Evolutionary conservation across 2,113 vertebrate species (phyloP).

Genomic region (Gnathonemus echidnorhynchus): DNA sequence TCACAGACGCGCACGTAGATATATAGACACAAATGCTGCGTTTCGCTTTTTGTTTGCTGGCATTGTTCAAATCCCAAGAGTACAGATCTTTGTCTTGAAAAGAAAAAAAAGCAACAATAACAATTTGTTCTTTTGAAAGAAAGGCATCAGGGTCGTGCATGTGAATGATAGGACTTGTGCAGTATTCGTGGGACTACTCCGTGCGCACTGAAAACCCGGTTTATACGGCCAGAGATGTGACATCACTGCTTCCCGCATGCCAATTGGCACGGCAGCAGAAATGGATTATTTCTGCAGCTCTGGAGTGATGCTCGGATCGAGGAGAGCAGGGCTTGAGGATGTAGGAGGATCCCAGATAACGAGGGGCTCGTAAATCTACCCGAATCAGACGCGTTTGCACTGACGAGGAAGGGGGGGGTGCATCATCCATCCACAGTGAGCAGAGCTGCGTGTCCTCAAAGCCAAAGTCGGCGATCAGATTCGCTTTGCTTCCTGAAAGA

Average conservation of each 20-base stretch:
- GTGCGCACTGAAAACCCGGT: slow-evolving; percentile 41
- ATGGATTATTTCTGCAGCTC: slow-evolving; percentile 49
- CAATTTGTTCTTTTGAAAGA: slow-evolving; percentile 7
- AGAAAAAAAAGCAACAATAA: slow-evolving; percentile 1
- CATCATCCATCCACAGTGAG: slow-evolving; percentile 39
- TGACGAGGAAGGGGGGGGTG: slow-evolving; percentile 43
- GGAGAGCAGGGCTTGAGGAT: slow-evolving; percentile 48
- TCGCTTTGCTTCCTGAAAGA: slow-evolving; percentile 55
- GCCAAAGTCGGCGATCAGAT: slow-evolving; percentile 48
- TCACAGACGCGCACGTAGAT: background rate
- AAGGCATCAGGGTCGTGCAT: background rate
- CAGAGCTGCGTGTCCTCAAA: slow-evolving; percentile 44
- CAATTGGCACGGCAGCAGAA: slow-evolving; percentile 56
- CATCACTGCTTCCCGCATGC: slow-evolving; percentile 54
- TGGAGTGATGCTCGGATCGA: slow-evolving; percentile 64
- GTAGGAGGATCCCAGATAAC: background rate
- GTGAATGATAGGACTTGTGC: background rate
- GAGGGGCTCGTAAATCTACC: slow-evolving; percentile 39
- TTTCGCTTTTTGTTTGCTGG: background rate
- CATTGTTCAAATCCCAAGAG: slow-evolving; percentile 1
- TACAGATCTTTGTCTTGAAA: background rate
- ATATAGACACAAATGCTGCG: slow-evolving; percentile 7
- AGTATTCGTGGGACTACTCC: slow-evolving; percentile 4
- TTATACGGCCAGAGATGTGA: slow-evolving; percentile 67
- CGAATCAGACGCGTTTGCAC: slow-evolving; percentile 37